Conservation (phyloP, 2,113 vertebrate genomes). For the Trichomycterus rosablanca region DNA sequence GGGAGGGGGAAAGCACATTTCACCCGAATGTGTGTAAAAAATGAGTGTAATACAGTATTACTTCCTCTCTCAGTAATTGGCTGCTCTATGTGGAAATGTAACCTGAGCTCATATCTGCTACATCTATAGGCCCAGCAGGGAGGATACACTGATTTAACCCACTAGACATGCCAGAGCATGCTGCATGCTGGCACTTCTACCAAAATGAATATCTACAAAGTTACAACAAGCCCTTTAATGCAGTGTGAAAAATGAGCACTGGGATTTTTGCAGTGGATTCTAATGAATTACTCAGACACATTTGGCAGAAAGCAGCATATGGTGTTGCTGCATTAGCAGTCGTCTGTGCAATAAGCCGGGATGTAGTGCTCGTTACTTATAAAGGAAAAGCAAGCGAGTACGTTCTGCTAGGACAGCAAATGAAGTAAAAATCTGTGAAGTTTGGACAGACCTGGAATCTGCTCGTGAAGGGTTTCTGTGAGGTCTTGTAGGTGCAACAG, state of each 20-base stretch:
- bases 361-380: conserved; percentile 11
- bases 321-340: conserved; percentile 9
- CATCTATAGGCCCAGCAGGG: conserved; percentile 26
- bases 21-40: no score
- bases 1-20: neutral
- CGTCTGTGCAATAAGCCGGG: conserved; percentile 7
- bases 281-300: neutral
- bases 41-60: no score
- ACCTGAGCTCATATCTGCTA: conserved; percentile 25
- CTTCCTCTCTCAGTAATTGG: conserved; percentile 23
- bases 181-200: neutral
- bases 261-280: neutral
- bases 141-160: conserved; percentile 21
- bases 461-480: conserved; percentile 75
- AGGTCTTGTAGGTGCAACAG: conserved; percentile 88
- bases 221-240: neutral
- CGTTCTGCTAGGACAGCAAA: neutral
- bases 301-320: conserved; percentile 25
- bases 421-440: neutral
- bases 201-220: conserved; percentile 14
- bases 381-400: conserved; percentile 10
- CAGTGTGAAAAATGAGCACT: neutral
- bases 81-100: conserved; percentile 11
- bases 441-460: conserved; percentile 74
- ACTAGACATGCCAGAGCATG: conserved; percentile 5